Percentiles rank a stretch among this genome's conserved stretches.
Evolutionary conservation across 2,888 invertebrate genomes (phyloP).

Genomic region (Gibbula magus): DNA sequence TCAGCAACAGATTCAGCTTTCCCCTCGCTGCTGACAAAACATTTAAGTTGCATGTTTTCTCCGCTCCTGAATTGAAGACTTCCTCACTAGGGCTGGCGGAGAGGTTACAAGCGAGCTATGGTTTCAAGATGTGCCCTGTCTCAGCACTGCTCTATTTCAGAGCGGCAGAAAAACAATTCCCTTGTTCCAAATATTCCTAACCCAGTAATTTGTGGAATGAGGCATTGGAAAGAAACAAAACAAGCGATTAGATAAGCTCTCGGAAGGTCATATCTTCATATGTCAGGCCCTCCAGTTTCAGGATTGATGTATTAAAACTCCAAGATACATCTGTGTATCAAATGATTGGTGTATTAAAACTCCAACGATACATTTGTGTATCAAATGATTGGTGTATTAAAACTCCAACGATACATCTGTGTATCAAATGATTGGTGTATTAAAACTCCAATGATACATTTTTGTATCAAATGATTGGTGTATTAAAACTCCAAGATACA

Average conservation of each 20-base stretch:
- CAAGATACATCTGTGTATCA: no score
- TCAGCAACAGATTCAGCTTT: no score
- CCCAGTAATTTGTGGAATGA: neutral
- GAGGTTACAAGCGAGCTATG: neutral
- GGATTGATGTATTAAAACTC: neutral
- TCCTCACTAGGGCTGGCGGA: neutral
- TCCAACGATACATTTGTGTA: no score
- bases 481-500: no score
- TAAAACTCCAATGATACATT: no score
- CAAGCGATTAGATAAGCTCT: slow-evolving; percentile 8
- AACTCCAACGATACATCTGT: no score
- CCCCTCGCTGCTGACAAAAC: neutral
- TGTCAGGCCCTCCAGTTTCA: neutral
- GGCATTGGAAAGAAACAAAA: slow-evolving; percentile 10
- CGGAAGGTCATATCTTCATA: neutral
- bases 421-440: no score
- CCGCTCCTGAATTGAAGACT: neutral
- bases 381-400: no score
- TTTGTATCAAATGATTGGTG: no score
- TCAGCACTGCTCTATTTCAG: neutral
- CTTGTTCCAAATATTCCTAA: neutral
- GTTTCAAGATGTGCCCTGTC: neutral
- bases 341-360: no score
- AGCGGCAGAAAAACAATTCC: neutral
- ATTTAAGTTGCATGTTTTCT: neutral